A percentile compares a stretch with the other conserved stretches of the same genome.
Conservation (phyloP, 1,140 invertebrate species). For the Drosophila arawakana region DNA sequence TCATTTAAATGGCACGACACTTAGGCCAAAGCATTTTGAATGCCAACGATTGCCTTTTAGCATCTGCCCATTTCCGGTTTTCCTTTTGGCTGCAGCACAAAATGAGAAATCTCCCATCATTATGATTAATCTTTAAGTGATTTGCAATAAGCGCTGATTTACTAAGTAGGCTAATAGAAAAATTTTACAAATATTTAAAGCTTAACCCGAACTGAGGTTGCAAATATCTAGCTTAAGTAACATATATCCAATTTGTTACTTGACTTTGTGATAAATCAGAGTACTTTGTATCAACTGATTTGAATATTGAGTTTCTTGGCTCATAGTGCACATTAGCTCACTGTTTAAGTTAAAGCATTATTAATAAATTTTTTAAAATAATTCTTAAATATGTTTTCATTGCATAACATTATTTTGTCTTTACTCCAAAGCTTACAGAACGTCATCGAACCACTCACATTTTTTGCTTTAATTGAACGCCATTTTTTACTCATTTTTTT, state of each 20-base stretch:
- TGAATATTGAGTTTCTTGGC: too few relatives aligned
- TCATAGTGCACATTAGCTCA: too few relatives aligned
- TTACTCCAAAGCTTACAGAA: conserved; percentile 12
- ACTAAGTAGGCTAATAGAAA: not conserved
- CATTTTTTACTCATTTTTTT: conserved; percentile 65
- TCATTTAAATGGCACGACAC: conserved; percentile 77
- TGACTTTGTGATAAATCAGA: too few relatives aligned
- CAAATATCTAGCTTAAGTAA: too few relatives aligned
- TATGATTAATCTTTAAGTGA: conserved; percentile 22
- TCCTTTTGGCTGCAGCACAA: not conserved
- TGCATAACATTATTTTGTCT: conserved; percentile 4
- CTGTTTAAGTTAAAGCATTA: too few relatives aligned
- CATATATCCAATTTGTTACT: too few relatives aligned
- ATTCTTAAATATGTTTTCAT: not conserved
- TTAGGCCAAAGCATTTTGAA: conserved; percentile 60
- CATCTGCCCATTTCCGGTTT: conserved; percentile 31
- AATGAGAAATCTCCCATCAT: conserved; percentile 51
- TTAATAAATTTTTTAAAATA: too few relatives aligned
- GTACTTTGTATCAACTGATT: too few relatives aligned
- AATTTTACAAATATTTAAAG: not conserved
- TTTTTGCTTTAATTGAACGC: conserved; percentile 67
- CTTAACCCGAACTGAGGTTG: not conserved
- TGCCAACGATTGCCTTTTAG: conserved; percentile 63
- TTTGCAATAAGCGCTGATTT: conserved; percentile 8
- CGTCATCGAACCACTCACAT: conserved; percentile 45